phyloP scores from a whole-genome alignment of 2,113 vertebrate species.

The Ploceus nigricollis region DNA sequence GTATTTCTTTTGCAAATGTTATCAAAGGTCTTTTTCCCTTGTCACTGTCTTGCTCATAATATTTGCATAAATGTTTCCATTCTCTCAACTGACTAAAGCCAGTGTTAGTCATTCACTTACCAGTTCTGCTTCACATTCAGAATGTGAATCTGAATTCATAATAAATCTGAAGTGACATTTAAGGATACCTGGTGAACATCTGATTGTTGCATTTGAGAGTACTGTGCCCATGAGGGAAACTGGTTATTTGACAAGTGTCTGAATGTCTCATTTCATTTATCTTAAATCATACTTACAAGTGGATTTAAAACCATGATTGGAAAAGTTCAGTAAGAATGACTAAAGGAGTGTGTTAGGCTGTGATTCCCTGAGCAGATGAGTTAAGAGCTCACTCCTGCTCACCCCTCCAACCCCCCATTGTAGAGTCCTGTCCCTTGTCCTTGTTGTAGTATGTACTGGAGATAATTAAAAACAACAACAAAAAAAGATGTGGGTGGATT shows the following conservation, averaged over 20 bases:
- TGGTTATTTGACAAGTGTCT: not conserved
- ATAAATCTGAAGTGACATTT: not conserved
- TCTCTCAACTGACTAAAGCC: not conserved
- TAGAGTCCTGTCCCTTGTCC: not conserved
- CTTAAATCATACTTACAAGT: not conserved
- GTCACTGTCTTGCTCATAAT: not conserved
- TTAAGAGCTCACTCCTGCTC: not conserved
- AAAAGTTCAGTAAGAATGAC: not conserved
- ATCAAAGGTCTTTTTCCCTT: not conserved
- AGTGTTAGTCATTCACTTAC: not conserved
- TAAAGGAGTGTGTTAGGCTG: not conserved
- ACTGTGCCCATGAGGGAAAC: not conserved
- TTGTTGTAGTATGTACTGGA: not conserved
- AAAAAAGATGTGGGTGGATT: not conserved
- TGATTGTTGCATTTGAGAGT: not conserved
- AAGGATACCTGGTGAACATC: not conserved
- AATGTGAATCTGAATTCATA: not conserved
- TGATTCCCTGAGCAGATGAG: not conserved
- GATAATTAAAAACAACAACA: not conserved
- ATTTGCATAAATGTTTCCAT: conserved; percentile 15
- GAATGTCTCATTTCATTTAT: not conserved
- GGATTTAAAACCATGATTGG: not conserved
- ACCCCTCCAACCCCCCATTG: not conserved
- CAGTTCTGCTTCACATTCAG: not conserved
- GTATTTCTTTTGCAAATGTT: not conserved